Conservation (phyloP, 2,797 vertebrate genomes). For the Vultur gryphus region DNA sequence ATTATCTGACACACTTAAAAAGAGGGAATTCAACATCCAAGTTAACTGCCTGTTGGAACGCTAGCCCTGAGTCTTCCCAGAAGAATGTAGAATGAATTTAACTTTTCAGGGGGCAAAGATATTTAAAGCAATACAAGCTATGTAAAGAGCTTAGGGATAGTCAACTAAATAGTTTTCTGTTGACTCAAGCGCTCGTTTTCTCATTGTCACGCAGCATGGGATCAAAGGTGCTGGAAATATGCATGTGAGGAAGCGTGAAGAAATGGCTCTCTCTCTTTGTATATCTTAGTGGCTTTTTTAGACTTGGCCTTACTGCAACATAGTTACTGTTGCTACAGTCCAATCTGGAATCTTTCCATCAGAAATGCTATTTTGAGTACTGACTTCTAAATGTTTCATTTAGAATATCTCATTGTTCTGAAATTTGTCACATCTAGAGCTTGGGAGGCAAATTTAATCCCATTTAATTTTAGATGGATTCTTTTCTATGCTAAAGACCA, state of each 20-base stretch:
- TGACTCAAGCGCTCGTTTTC: conserved; percentile 10
- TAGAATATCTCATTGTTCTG: neutral
- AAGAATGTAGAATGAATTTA: conserved; percentile 27
- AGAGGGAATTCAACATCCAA: neutral
- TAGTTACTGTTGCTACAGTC: conserved; percentile 38
- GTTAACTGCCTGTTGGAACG: neutral
- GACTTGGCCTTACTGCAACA: conserved; percentile 1
- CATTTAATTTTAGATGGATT: conserved; percentile 5
- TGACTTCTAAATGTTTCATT: neutral
- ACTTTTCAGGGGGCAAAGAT: conserved; percentile 38
- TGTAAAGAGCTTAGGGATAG: conserved; percentile 9
- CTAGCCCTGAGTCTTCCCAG: neutral
- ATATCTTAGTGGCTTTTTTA: conserved; percentile 34
- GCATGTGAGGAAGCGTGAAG: neutral
- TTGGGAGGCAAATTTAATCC: neutral
- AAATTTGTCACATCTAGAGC: conserved; percentile 19
- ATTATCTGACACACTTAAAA: neutral
- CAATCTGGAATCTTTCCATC: conserved; percentile 38
- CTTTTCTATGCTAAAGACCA: neutral
- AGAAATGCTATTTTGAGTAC: conserved; percentile 34
- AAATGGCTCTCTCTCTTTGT: neutral
- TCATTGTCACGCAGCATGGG: neutral
- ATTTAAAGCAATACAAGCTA: conserved; percentile 47
- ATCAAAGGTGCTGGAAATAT: neutral
- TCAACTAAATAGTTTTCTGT: conserved; percentile 25